These are phyloP conservation scores for Mormyrus lacerda DNA, from an alignment of 2,113 vertebrate genomes.

Conservation along the genomic window DNA sequence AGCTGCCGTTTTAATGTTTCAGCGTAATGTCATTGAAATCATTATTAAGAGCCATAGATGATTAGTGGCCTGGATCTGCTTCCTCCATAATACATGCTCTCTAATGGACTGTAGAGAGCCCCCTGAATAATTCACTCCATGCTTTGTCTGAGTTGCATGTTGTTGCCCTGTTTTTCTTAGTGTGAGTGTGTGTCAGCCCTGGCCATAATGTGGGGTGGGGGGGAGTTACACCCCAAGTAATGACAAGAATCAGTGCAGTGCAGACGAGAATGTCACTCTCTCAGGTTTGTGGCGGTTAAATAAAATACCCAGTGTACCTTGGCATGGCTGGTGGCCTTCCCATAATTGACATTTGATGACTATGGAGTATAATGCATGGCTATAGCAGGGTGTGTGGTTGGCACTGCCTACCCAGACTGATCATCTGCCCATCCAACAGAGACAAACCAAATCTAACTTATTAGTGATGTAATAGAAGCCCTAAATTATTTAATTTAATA, in stretches of 20 bases:
- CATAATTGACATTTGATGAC: not conserved
- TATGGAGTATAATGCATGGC: not conserved
- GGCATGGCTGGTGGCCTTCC: not conserved
- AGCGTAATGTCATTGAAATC: conserved; percentile 24
- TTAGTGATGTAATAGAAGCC: not conserved
- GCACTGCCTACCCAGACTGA: not conserved
- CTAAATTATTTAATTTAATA: not conserved
- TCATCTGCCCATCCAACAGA: not conserved
- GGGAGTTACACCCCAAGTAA: not conserved
- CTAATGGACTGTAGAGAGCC: conserved; percentile 61
- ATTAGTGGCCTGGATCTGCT: conserved; percentile 39
- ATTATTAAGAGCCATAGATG: conserved; percentile 42
- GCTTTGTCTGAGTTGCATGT: conserved; percentile 58
- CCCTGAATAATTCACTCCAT: conserved; percentile 63
- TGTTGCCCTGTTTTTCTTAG: conserved; percentile 13
- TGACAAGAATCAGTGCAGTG: not conserved
- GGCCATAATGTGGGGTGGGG: not conserved
- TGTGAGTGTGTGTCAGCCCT: not conserved
- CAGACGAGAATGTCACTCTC: not conserved
- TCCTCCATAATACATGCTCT: conserved; percentile 67
- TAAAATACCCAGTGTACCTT: not conserved
- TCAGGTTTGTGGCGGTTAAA: not conserved
- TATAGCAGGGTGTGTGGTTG: not conserved
- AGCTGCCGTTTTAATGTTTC: conserved; percentile 15
- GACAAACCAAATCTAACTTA: too few relatives aligned